These are phyloP conservation scores for Drosophila percnosoma DNA, from an alignment of 2,888 invertebrate species.

Conservation along the genomic window DNA sequence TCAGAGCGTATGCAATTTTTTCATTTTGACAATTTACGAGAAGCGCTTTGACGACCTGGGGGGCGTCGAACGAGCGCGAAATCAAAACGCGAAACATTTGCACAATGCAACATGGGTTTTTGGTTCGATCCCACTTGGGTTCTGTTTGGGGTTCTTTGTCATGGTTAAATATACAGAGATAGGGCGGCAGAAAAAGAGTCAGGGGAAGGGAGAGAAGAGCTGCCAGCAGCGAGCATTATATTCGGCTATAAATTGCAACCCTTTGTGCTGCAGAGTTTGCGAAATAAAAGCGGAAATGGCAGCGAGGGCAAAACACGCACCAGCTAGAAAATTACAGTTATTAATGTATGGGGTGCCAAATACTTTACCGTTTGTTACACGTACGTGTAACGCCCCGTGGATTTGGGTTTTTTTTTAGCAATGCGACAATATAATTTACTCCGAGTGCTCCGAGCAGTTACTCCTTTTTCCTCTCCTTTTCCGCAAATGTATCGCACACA, in stretches of 20 bases:
- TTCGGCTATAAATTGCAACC: constrained; percentile 79
- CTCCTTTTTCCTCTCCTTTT: constrained; percentile 53
- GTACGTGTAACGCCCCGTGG: constrained; percentile 48
- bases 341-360: constrained; percentile 76
- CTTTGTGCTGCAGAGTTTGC: constrained; percentile 58
- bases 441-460: constrained; percentile 36
- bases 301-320: constrained; percentile 40
- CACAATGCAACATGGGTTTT: constrained; percentile 41
- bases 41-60: constrained; percentile 44
- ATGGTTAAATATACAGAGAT: constrained; percentile 26
- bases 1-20: constrained; percentile 47
- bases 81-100: constrained; percentile 63
- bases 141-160: constrained; percentile 6
- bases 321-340: constrained; percentile 73
- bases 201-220: constrained; percentile 5
- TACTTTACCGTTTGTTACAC: constrained; percentile 45
- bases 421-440: constrained; percentile 70
- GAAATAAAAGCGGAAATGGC: constrained; percentile 50
- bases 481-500: constrained; percentile 50
- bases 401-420: constrained; percentile 44
- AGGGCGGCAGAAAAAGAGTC: neutral
- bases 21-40: constrained; percentile 63
- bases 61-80: constrained; percentile 38
- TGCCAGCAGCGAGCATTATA: constrained; percentile 62
- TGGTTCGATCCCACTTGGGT: constrained; percentile 6